Base-by-base conservation (phyloP, 2,113 vertebrate genomes). In the Rhadina sibilatrix region DNA sequence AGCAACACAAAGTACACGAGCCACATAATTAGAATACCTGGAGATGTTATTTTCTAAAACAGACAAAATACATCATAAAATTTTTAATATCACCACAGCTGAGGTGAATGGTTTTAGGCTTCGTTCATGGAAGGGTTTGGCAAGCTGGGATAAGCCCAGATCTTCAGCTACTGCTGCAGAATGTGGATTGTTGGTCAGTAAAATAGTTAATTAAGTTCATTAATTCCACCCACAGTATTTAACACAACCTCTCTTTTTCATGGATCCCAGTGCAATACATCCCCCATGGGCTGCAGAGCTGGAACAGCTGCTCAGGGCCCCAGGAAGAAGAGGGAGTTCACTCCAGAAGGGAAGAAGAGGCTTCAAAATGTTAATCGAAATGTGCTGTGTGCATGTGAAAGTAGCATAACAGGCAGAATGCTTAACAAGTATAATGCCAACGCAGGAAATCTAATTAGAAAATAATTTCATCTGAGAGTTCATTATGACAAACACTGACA, bases 381-480 rank as follows among this genome's bases (percentile, higher is more conserved):
- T 13, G 72, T 22, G 50, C 31, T 66, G 72, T 28, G 75, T 50
- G 81, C 83, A 50, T 49, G 35, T 50, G 77, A 53, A 97, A 88
- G 82, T 49, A 96, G 79, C 70, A 90, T 9, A 88, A 90, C 93
- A 60, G 69, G 60, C 52, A 74, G 10, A 49, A 75, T 21, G 75
- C 84, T 88, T 74, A 56, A 85, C 4, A 46, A 84, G 49, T n/a
- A 83, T 47, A 93, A 94, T 70, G 44, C 38, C 90, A 90, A 44
- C 42, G 28, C 68, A 71, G 64, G 79, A 94, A 93, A 95, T 60
- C 38, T 59, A 76, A 77, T 77, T 72, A 50, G 82, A 94, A 94
- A 95, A 84, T 91, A 83, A 97, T 81, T 90, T 74, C 65, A 94
- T 83, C 71, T 35, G 54, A 65, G 85, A 80, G 80, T 40, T 94